Evolutionary conservation across 2,113 vertebrate genomes (phyloP).

Genomic region (Ancistrus triradiatus): DNA sequence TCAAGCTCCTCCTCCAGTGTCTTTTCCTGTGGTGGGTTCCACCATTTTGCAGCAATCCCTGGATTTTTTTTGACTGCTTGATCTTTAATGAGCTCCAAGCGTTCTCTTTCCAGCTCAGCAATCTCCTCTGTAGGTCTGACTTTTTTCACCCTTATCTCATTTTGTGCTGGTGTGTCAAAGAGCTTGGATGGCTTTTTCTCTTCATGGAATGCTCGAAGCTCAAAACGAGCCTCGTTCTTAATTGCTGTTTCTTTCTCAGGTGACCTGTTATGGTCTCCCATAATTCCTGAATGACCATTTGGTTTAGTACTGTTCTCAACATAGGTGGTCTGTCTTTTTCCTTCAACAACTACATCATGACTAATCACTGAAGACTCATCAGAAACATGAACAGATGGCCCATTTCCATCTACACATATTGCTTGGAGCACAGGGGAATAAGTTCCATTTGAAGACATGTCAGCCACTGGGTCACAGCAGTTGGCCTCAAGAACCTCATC

Average conservation of each 20-base stretch:
- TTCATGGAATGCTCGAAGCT: constrained; percentile 90
- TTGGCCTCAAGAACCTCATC: constrained; percentile 92
- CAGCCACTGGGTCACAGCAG: constrained; percentile 74
- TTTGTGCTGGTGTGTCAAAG: constrained; percentile 75
- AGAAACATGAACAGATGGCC: constrained; percentile 59
- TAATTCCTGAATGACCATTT: constrained; percentile 65
- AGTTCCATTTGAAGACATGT: constrained; percentile 79
- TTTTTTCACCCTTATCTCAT: constrained; percentile 81
- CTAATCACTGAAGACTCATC: constrained; percentile 48
- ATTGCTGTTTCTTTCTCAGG: constrained; percentile 71
- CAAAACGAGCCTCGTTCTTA: constrained; percentile 86
- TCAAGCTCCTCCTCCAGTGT: constrained; percentile 86
- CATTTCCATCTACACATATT: constrained; percentile 55
- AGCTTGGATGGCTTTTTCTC: constrained; percentile 90
- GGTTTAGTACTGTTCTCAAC: constrained; percentile 58
- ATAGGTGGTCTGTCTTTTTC: constrained; percentile 56
- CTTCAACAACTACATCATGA: constrained; percentile 53
- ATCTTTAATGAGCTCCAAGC: constrained; percentile 86
- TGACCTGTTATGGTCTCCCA: constrained; percentile 63
- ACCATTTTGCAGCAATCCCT: constrained; percentile 88
- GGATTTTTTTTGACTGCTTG: constrained; percentile 97
- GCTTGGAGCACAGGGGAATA: constrained; percentile 67
- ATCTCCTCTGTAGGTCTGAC: constrained; percentile 86
- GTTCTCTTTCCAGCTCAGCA: constrained; percentile 87
- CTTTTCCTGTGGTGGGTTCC: constrained; percentile 94